Base-by-base conservation (phyloP, 2,113 vertebrate genomes). In the Tachysurus fulvidraco region DNA sequence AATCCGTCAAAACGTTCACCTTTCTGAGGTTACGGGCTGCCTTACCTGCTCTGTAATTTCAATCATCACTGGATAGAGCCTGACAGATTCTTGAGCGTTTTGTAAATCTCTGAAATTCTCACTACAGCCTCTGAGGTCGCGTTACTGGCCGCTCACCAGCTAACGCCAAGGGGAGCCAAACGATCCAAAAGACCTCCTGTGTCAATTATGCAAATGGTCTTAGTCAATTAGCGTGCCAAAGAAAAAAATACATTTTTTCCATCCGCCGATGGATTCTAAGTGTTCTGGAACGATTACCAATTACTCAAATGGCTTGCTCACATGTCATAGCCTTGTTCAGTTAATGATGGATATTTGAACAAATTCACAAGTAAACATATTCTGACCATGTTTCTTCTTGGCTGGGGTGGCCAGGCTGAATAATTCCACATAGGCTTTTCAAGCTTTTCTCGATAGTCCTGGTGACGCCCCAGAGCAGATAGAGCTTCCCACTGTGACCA, bases 271-370 rank as follows among this genome's bases (percentile, higher is more conserved):
- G 73, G 79, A 86, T 87, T 88, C 80, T 76, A 85, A 87, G 74
- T 86, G 87, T 88, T 87, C 74, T 83, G 81, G 81, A 90, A 89
- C 52, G 84, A 87, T 84, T 87, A 79, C 84, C 88, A 90, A 91
- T 90, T 89, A 88, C 88, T 89, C 85, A 87, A 88, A 89, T 85
- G 82, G 79, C 88, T 85, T 84, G 86, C 88, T 91, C 76, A 52
- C 83, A 44, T 84, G 88, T 89, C 84, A 86, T 89, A 88, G 88
- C 55, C 87, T 71, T 82, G 86, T 87, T 89, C 87, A 76, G 30
- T 85, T 86, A 83, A 78, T 86, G 82, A 89, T 82, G 83, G 74
- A 86, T 88, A 88, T 90, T 89, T 91, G 84, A 69, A 74, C 7
- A 54, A 85, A 83, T 62, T 62, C 65, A 46, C 36, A 21, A 85